Base-by-base conservation (phyloP, 2,888 invertebrate species). In the Drosophila pseudotakahashii region DNA sequence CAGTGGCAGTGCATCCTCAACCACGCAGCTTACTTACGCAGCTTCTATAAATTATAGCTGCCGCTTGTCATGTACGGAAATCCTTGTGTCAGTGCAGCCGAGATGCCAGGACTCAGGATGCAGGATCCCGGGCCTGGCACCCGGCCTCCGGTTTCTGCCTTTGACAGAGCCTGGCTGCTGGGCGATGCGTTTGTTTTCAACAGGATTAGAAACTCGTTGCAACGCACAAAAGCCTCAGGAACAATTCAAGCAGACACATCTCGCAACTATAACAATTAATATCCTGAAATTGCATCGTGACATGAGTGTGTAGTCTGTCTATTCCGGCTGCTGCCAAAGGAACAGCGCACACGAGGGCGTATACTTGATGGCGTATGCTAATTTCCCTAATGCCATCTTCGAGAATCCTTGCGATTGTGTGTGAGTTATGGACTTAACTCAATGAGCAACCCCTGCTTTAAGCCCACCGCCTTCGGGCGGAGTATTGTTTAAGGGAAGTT, bases 61-160 rank as follows among this genome's bases (percentile, higher is more conserved):
- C 88, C 85, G 85, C 88, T 86, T 89, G 89, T 89, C 89, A 89
- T 89, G 89, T 89, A 81, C 87, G 86, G 81, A 89, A 89, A 89
- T 89, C 89, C 89, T 82, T 79, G 81, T 89, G 89, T 89, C 88
- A 89, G 88, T 89, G 88, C 86, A 87, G 80, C 88, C 88, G 70
- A 85, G 78, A 81, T 81, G 76, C 77, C 79, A 69, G 67, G 53
- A 50, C 23, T 16, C 44, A 32, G 87, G 79, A 83, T 66, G 81
- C 86, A 60, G 81, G 74, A 79, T 13, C 9, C 45, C 10, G 26
- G 26, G 10, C 79, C 78, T 63, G 14, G 85, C 80, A 79, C 70
- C 82, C 87, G 66, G 83, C 73, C 77, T 71, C 77, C 76, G 61
- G 69, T 61, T 70, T 71, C 63, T 87, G 83, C 42, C 74, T 72